Base-by-base conservation (phyloP, 2,888 invertebrate genomes). In the Diarsia dahlii region DNA sequence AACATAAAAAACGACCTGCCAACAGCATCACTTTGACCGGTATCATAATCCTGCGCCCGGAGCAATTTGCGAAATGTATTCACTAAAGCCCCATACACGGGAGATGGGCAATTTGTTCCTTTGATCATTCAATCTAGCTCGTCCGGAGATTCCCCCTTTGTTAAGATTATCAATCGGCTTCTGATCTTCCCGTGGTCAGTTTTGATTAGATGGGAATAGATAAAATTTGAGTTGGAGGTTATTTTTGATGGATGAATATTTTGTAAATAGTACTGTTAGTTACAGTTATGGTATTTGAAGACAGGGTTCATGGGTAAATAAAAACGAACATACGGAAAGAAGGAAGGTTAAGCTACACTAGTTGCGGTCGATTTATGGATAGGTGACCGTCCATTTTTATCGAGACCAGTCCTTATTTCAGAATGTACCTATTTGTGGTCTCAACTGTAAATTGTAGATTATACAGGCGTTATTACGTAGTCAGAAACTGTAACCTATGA, bases 121-220 rank as follows among this genome's bases (percentile, higher is more conserved):
- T 90, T 91, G 91, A 90, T 91, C 88, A 82, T 84, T 80, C 80
- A 87, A 90, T 89, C 82, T 79, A 81, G 85, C 79, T 83, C 74
- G 65, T 68, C 72, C 76, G 77, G 76, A 80, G 80, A 74, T 80
- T 74, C 73, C 64, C 64, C 75, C 67, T 77, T 81, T 87, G 83
- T 83, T 82, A 69, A 78, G 70, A 80, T 78, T 81, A 84, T 84
- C 86, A 72, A 86, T 86, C 70, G 74, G 58, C 80, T 67, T 76
- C 87, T 72, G 86, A 73, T 79, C 76, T 70, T 81, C 48, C 65
- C 71, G 69, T 58, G 85, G 80, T 84, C 72, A 76, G 76, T 71
- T 86, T 76, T 73, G 72, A 84, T 84, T 78, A 83, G 72, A 71
- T 65, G 63, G n/a, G 62, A 73, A 67, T 71, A 60, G 67, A 72